Base-by-base conservation (phyloP, 2,888 invertebrate genomes). In the Sceliomorpha sp. region DNA sequence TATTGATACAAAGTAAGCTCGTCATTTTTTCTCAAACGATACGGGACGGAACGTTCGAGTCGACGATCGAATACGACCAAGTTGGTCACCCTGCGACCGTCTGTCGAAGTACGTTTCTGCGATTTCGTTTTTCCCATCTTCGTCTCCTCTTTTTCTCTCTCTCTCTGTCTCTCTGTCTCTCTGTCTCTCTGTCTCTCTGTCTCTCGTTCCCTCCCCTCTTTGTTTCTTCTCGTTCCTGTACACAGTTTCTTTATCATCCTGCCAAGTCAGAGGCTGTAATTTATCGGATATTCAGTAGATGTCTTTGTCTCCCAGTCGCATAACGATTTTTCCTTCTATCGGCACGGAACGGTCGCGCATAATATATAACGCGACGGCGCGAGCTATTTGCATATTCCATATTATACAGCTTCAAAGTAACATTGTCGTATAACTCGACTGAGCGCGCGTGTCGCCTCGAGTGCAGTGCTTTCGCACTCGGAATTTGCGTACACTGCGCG, bases 341-440 rank as follows among this genome's bases (percentile, higher is more conserved):
- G 64, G 50, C 59, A 40, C 45, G 55, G 44, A 70, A 48, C 58
- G 59, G 58, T 59, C 53, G 50, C 37, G 60, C 45, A 45, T 53
- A 63, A 63, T 48, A 53, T 53, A 58, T 63, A 69, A 69, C 37
- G 29, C 56, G 17, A 45, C 58, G 48, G 53, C 50, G 48, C 36
- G 53, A 42, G 69, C 44, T 68, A 59, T 70, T 64, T 64, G 64
- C 70, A 64, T 70, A 64, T 64, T 64, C 56, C 70, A 66, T 62
- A 67, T 62, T 71, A 71, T 58, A 48, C 66, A 62, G 62, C 53
- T 66, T 47, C 62, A 58, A 62, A 66, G 70, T 66, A 70, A 66
- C 70, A 60, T 70, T 64, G 70, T 58, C 63, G 63, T 59, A 59
- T 70, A 70, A 70, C 62, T 60, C 69, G 63, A 42, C 39, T 58